Evolutionary conservation across 2,797 vertebrate genomes (phyloP).

Genomic region (Rhincodon typus): DNA sequence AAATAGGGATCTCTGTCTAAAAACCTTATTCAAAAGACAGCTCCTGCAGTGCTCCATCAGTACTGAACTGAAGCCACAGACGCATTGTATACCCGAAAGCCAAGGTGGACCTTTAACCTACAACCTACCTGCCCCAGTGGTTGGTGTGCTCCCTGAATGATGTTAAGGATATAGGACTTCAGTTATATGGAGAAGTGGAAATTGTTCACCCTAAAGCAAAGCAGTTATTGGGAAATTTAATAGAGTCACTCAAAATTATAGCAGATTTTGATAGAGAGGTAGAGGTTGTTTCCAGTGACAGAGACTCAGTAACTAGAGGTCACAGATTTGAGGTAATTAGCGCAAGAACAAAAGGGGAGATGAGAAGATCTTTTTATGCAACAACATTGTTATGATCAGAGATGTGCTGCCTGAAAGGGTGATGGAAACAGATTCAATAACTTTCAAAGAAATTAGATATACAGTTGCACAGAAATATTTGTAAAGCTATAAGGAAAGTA

Average conservation of each 20-base stretch:
- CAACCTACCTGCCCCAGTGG: not conserved
- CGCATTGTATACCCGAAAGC: not conserved
- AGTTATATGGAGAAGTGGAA: not conserved
- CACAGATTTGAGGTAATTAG: not conserved
- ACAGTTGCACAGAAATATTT: not conserved
- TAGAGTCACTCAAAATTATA: not conserved
- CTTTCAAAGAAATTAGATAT: not conserved
- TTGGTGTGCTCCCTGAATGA: not conserved
- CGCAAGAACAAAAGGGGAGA: not conserved
- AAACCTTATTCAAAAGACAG: not conserved
- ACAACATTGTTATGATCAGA: not conserved
- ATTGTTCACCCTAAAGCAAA: not conserved
- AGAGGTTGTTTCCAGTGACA: not conserved
- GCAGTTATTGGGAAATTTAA: not conserved
- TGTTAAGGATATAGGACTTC: not conserved
- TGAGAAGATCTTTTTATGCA: not conserved
- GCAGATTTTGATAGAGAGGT: not conserved
- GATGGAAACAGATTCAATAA: not conserved
- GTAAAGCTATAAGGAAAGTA: not conserved
- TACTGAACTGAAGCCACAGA: not conserved
- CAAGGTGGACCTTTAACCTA: not conserved
- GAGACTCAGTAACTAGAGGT: not conserved
- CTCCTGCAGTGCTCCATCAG: not conserved
- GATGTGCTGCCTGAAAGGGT: not conserved
- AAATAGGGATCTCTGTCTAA: not conserved